Base-by-base conservation (phyloP, 2,113 vertebrate species). In the Xenopus laevis region DNA sequence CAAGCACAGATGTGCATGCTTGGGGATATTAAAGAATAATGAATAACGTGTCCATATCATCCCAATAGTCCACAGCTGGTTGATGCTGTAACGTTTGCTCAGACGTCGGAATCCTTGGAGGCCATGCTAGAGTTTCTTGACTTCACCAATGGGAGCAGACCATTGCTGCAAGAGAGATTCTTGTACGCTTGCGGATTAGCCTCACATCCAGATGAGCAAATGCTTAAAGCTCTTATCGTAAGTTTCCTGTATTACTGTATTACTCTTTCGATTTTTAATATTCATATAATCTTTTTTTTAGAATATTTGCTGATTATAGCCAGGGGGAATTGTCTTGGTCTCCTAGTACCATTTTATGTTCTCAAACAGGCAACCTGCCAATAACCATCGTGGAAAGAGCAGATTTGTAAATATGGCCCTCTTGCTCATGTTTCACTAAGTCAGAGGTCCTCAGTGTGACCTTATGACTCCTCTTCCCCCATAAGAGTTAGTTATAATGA, bases 111-210 rank as follows among this genome's bases (percentile, higher is more conserved):
- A 57, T 94, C 97, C 0, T 81, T 98, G 66, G 89, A 94, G 15
- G 96, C 97, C 1, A 71, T 98, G 20, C 81, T 99, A 79, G 86
- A 94, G 57, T 97, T 97, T 79, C 83, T 99, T 68, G 93, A 99
- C 88, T 98, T 99, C 81, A 93, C 91, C 16, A 94, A 98, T 58
- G 78, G 84, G 69, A 92, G 89, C 46, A 85, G 86, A 55, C 68
- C 87, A 20, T 16, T 91, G 47, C 87, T 98, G 60, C 97, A 98
- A 84, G 97, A 99, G 77, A 86, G 97, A 30, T 99, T 99, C 78
- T 93, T 99, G 12, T 99, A 98, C 11, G 96, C 96, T 53, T 96
- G 93, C 77, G 97, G 95, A 65, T 97, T 99, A 77, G 89, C 97
- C 30, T 95, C 97, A 50, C 95, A 96, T 65, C 97, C 97, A 2